Conservation (phyloP, 2,797 vertebrate genomes). For the Neopelma chrysocephalum region DNA sequence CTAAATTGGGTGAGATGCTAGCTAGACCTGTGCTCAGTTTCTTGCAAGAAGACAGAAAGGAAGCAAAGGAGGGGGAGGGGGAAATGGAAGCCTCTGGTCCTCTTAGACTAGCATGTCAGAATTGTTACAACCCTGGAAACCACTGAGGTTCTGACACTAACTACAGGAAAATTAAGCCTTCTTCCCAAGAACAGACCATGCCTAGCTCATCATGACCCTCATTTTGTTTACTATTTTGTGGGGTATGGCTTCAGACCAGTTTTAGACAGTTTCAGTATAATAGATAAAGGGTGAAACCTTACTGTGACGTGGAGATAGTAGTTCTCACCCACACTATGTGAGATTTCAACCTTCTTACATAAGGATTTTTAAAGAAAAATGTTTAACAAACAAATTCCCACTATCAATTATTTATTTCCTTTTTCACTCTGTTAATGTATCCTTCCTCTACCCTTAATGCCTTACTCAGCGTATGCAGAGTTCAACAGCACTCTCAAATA, state of each 20-base stretch:
- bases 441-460: background rate
- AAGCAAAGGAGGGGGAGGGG: background rate
- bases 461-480: background rate
- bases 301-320: background rate
- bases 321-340: fast-evolving
- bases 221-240: background rate
- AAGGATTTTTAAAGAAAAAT: background rate
- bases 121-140: background rate
- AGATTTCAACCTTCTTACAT: background rate
- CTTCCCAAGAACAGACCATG: background rate
- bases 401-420: fast-evolving
- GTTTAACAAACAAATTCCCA: background rate
- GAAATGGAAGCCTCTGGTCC: background rate
- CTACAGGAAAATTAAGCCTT: background rate
- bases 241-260: background rate
- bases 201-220: background rate
- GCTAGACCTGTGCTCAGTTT: background rate
- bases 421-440: background rate
- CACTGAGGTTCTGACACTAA: background rate
- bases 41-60: background rate
- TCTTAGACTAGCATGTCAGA: background rate
- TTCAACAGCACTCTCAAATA: background rate
- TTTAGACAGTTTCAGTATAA: background rate
- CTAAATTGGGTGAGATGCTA: background rate
- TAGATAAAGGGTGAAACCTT: background rate